Evolutionary conservation across 2,888 invertebrate species (phyloP), one percentile per base, ranked within the genome.

Genomic region (Sarcophaga caerulescens): DNA sequence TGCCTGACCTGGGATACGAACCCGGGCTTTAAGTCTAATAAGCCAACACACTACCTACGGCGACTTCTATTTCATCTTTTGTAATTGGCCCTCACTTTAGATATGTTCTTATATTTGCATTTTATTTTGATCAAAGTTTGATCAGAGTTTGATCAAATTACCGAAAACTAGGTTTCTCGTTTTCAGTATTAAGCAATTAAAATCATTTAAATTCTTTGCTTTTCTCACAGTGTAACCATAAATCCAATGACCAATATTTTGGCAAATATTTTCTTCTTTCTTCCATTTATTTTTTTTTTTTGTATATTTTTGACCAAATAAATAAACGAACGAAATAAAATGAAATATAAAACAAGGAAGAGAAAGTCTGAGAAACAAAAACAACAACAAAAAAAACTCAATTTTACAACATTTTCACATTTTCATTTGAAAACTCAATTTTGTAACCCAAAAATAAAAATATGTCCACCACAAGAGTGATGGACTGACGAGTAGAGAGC

Each of bases 391-490:
- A 52, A 77, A 69, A 65, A 65, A 21, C 57, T 81, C 68, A 66
- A 62, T 81, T 84, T 80, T 80, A 80, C 62, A 84, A 70, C 75
- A 62, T 75, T 66, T 79, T 57, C 63, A 19, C 70, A 80, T n/a
- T 75, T 80, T 14, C 70, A 76, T n/a, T 75, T 80, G 76, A 85
- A 80, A 85, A 76, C 79, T 82, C 71, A 80, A 76, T 81, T 76
- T 85, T 69, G 44, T 66, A 25, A 8, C 21, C 60, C 68, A 17
- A 52, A 10, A 70, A 12, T 0, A 45, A 60, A 75, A 75, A 66
- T 21, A 19, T 52, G 6, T 80, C 68, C 70, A 59, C 60, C 70
- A 47, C 66, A 76, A 62, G 66, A 65, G 65, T 45, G 45, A 35
- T 35, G 8, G 35, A 35, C 35, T 35, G 35, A 35, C 35, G 1